Percentiles rank a stretch among this genome's conserved stretches.
Conservation (phyloP, 2,113 vertebrate species). For the Mus pahari region DNA sequence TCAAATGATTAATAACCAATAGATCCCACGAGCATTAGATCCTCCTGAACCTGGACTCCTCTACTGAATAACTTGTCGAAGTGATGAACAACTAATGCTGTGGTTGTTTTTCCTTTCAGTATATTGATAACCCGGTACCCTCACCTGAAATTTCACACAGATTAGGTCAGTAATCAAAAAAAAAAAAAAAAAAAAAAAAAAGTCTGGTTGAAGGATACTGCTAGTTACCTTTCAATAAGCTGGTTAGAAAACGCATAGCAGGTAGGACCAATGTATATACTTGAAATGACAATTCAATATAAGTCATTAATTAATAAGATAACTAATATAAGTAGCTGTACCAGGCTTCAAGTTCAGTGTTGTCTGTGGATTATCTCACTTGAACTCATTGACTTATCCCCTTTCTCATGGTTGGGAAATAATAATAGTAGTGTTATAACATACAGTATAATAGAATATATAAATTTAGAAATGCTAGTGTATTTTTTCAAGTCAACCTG, state of each 20-base stretch:
- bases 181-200: neutral
- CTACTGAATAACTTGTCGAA: neutral
- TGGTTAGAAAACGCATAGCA: neutral
- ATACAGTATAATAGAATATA: neutral
- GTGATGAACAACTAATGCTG: neutral
- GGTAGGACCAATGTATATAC: neutral
- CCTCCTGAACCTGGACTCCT: neutral
- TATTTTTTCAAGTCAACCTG: neutral
- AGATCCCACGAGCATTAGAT: neutral
- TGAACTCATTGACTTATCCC: neutral
- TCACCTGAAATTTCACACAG: neutral
- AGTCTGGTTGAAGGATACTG: neutral
- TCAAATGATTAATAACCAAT: conserved; percentile 46
- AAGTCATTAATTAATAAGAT: neutral
- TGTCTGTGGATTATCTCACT: neutral
- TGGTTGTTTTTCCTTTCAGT: neutral
- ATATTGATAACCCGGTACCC: neutral
- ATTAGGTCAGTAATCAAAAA: neutral
- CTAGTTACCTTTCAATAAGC: neutral
- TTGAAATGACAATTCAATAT: neutral
- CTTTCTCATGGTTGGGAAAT: neutral
- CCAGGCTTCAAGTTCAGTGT: neutral
- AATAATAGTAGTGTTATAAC: neutral
- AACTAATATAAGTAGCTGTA: neutral
- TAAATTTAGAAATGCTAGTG: neutral